phyloP scores from a whole-genome alignment of 1,140 invertebrate species.

The Drosophila pachea region DNA sequence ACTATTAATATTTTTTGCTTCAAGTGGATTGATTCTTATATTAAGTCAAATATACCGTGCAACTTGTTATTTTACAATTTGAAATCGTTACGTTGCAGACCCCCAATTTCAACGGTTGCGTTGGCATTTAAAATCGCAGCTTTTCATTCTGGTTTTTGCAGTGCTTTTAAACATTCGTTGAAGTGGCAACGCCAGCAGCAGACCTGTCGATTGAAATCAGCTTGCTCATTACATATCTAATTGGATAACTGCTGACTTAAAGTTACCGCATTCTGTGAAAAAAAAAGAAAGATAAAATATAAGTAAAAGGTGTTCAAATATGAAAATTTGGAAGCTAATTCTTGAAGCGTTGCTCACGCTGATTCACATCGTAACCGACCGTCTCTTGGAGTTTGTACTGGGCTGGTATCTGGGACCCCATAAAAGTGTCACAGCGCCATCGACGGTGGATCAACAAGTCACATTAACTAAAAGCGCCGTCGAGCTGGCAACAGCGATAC shows the following conservation, averaged over 20 bases:
- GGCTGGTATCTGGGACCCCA: conserved; percentile 64
- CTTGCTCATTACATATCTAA: neutral
- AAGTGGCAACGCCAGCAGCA: neutral
- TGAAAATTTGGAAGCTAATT: conserved; percentile 48
- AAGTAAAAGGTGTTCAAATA: conserved; percentile 5
- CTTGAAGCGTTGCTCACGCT: conserved; percentile 51
- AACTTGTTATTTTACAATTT: neutral
- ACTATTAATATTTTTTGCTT: neutral
- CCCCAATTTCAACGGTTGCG: neutral
- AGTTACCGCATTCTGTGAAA: conserved; percentile 1
- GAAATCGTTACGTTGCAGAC: neutral
- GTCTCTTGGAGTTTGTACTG: conserved; percentile 61
- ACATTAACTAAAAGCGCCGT: conserved; percentile 83
- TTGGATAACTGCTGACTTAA: conserved; percentile 4
- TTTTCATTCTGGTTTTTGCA: neutral
- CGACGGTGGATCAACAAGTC: conserved; percentile 80
- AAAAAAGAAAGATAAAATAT: conserved; percentile 6
- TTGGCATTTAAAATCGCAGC: neutral
- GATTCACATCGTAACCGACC: conserved; percentile 62
- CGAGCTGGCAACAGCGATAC: conserved; percentile 84
- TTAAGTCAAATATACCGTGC: neutral
- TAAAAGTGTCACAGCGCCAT: conserved; percentile 79
- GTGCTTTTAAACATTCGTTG: neutral
- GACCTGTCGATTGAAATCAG: neutral
- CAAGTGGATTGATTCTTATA: too few relatives aligned